A percentile compares a stretch with the other conserved stretches of the same genome.
phyloP scores from a whole-genome alignment of 2,113 vertebrate genomes.

The Saguinus imperator region DNA sequence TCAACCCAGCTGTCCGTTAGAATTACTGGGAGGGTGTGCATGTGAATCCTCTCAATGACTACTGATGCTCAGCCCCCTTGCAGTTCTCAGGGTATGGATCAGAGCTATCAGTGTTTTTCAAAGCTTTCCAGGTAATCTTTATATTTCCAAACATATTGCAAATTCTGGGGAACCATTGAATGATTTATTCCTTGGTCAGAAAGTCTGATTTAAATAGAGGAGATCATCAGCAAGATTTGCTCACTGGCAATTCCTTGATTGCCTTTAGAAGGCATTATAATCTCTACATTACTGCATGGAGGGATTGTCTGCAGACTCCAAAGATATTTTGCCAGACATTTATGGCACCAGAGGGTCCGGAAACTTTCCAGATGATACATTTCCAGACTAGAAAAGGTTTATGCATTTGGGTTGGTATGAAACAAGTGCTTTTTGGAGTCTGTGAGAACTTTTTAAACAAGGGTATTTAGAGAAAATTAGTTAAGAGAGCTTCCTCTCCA shows the following conservation, averaged over 20 bases:
- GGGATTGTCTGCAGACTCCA: background rate
- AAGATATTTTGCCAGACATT: conserved; percentile 4
- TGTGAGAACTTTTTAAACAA: background rate
- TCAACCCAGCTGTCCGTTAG: background rate
- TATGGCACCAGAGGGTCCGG: background rate
- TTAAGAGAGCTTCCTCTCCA: background rate
- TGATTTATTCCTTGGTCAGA: background rate
- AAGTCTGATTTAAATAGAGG: background rate
- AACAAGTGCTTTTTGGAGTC: background rate
- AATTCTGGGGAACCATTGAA: background rate
- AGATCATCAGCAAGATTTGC: background rate
- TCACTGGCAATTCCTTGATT: background rate
- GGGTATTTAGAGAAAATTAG: background rate
- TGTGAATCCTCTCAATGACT: background rate
- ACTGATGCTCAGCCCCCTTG: background rate
- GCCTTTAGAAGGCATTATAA: background rate
- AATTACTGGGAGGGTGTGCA: background rate
- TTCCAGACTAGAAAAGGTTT: background rate
- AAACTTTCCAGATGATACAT: background rate
- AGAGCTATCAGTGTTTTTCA: background rate
- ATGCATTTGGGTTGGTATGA: background rate
- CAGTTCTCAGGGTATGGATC: background rate
- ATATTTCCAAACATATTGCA: background rate
- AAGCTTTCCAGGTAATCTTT: background rate
- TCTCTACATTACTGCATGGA: background rate